These are phyloP conservation scores for Diplolepis rosae DNA, from an alignment of 2,888 invertebrate genomes.

Conservation along the genomic window DNA sequence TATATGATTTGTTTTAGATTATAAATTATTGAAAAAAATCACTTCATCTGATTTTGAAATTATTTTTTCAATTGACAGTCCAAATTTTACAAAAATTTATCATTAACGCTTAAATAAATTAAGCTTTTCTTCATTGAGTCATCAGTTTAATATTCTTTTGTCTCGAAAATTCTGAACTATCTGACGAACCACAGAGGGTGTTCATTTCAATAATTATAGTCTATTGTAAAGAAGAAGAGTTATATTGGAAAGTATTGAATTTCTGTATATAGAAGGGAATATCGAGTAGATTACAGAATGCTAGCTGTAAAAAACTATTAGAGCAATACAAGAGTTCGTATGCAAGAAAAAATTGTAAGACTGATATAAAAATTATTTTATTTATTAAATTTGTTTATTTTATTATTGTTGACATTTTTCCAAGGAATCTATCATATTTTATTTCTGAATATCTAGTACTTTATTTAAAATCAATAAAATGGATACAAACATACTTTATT, in stretches of 20 bases:
- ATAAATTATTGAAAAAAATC: too few species aligned
- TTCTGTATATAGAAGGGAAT: constrained; percentile 15
- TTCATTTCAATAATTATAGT: constrained; percentile 1
- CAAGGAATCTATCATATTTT: too few species aligned
- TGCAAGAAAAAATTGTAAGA: too few species aligned
- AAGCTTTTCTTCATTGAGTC: background rate
- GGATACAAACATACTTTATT: too few species aligned
- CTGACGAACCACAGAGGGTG: background rate
- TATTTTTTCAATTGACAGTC: background rate
- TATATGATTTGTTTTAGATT: too few species aligned
- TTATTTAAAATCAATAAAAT: too few species aligned
- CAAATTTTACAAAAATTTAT: too few species aligned
- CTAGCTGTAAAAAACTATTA: constrained; percentile 14
- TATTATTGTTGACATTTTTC: too few species aligned
- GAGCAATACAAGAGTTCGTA: background rate
- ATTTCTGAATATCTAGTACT: too few species aligned
- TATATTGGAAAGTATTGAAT: constrained; percentile 26
- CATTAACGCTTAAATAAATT: background rate
- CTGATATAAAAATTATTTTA: too few species aligned
- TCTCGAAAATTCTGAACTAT: constrained; percentile 18
- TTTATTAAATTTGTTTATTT: too few species aligned
- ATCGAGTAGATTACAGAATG: background rate
- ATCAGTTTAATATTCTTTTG: background rate
- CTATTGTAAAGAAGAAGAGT: background rate
- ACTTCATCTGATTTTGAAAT: too few species aligned